Conservation (phyloP, 2,113 vertebrate genomes). For the Argyrosomus japonicus region DNA sequence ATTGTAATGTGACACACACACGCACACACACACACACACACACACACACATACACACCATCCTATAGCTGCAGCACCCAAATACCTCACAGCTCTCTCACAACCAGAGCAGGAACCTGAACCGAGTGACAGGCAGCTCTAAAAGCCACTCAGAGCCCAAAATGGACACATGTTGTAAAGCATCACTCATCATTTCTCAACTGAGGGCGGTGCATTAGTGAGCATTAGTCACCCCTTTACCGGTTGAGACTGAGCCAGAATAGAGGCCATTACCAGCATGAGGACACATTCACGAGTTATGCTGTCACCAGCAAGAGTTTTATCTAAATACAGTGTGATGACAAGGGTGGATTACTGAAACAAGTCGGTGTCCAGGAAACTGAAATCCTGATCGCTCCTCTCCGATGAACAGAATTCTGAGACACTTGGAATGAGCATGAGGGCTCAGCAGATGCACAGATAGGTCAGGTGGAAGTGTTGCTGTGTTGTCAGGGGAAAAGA, state of each 20-base stretch:
- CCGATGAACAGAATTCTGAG: slow-evolving; percentile 10
- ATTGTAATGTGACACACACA: neutral
- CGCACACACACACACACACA: slow-evolving; percentile 10
- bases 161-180: slow-evolving; percentile 1
- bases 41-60: neutral
- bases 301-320: neutral
- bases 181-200: slow-evolving; percentile 33
- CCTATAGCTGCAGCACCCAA: no score
- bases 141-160: slow-evolving; percentile 1
- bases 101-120: slow-evolving; percentile 11
- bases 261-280: slow-evolving; percentile 3
- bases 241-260: slow-evolving; percentile 17
- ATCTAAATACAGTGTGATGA: slow-evolving; percentile 22
- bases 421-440: neutral
- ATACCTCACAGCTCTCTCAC: slow-evolving; percentile 15
- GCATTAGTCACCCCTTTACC: slow-evolving; percentile 46
- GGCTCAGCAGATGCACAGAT: neutral
- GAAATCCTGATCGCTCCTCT: neutral
- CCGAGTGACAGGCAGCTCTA: neutral
- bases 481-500: neutral
- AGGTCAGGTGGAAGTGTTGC: neutral
- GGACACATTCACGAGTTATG: neutral
- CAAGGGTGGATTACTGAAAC: slow-evolving; percentile 22
- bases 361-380: neutral
- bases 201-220: slow-evolving; percentile 22